phyloP scores from a whole-genome alignment of 2,113 vertebrate genomes.

The Daubentonia madagascariensis region DNA sequence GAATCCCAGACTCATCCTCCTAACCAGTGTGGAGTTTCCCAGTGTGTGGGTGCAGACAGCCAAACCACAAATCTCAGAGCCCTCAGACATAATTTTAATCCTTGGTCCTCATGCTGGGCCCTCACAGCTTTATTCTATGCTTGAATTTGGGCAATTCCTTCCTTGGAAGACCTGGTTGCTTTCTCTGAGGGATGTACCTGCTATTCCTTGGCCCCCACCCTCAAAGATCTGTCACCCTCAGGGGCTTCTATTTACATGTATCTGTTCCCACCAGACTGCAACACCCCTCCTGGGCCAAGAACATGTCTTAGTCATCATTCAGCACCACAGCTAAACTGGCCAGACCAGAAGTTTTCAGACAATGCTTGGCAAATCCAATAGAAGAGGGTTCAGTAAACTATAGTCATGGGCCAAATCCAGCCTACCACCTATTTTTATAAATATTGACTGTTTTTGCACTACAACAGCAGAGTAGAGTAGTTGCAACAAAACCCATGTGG shows the following conservation, averaged over 20 bases:
- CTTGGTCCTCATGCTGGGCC: not conserved
- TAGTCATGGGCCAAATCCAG: not conserved
- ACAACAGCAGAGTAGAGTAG: not conserved
- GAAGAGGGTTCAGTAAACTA: not conserved
- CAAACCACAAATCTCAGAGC: not conserved
- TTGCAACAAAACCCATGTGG: not conserved
- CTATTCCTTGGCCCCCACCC: not conserved
- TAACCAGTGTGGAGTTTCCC: fast-evolving
- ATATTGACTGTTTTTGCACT: not conserved
- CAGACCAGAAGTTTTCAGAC: not conserved
- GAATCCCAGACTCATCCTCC: not conserved
- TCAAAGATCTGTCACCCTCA: not conserved
- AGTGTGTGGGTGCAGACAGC: fast-evolving
- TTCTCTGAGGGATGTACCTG: not conserved
- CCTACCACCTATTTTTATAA: not conserved
- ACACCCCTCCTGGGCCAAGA: not conserved
- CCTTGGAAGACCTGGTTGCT: not conserved
- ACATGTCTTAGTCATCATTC: not conserved
- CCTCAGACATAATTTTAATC: not conserved
- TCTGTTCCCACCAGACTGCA: not conserved
- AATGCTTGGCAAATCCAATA: not conserved
- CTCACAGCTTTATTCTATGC: not conserved
- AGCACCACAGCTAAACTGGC: not conserved
- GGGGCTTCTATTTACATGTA: not conserved
- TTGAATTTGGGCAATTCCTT: not conserved